phyloP scores from a whole-genome alignment of 92 coral and sea anemone species.

The Micromussa lordhowensis region DNA sequence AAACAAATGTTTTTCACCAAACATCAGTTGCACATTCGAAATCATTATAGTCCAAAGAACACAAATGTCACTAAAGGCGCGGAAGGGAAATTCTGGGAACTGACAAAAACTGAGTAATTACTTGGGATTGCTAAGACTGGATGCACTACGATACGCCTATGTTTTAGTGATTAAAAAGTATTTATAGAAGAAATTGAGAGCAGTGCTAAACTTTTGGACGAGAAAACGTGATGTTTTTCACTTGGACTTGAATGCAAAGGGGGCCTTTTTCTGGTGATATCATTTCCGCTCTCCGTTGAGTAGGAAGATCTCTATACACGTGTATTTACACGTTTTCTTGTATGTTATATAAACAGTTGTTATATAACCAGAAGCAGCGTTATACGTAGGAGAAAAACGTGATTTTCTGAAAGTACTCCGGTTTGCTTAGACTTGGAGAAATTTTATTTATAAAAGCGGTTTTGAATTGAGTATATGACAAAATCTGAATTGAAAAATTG shows the following conservation, averaged over 20 bases:
- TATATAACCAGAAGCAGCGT: background rate
- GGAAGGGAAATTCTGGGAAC: background rate
- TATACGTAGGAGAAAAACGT: conserved; percentile 16
- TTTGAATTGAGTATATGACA: background rate
- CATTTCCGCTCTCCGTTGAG: background rate
- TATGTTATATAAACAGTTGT: conserved; percentile 7
- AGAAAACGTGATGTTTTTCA: background rate
- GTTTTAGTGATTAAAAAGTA: background rate
- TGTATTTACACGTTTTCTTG: background rate
- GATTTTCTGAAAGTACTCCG: background rate
- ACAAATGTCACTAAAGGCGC: background rate
- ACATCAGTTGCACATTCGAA: background rate
- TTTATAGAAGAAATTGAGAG: background rate
- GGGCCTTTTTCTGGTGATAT: background rate
- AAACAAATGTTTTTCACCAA: background rate
- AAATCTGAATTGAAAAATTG: no score
- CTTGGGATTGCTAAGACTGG: background rate
- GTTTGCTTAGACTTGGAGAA: background rate
- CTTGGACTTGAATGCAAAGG: background rate
- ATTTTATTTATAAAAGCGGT: background rate
- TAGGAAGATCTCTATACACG: background rate
- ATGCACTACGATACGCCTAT: background rate
- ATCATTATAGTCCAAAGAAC: background rate
- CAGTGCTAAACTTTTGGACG: background rate
- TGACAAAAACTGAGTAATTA: background rate